These are phyloP conservation scores for Craniophora ligustri DNA, from an alignment of 2,888 invertebrate species.

Conservation along the genomic window DNA sequence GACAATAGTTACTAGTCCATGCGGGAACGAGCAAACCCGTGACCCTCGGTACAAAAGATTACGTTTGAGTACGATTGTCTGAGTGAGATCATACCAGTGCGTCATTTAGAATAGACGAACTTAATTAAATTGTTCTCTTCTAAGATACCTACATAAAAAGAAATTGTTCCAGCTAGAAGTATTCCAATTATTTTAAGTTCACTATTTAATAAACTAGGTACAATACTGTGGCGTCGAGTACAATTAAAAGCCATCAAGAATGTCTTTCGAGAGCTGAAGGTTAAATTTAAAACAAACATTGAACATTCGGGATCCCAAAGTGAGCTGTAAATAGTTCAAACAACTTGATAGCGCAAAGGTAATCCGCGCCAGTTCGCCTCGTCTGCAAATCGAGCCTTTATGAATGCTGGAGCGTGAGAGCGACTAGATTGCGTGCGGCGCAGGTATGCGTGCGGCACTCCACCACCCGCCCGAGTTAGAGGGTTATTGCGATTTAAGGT, in stretches of 20 bases:
- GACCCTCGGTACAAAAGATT: too few relatives aligned
- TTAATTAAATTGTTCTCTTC: background rate
- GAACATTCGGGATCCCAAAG: background rate
- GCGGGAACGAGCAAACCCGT: too few relatives aligned
- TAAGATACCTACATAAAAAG: background rate
- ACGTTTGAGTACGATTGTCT: too few relatives aligned
- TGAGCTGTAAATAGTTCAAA: slow-evolving; percentile 10
- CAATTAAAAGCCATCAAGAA: background rate
- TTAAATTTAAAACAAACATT: background rate
- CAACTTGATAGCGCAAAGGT: slow-evolving; percentile 22
- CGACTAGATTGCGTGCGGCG: slow-evolving; percentile 18
- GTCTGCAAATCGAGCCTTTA: slow-evolving; percentile 39
- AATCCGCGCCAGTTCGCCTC: slow-evolving; percentile 35
- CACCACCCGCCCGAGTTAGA: background rate
- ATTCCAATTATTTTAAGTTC: slow-evolving; percentile 1
- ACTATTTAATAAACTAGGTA: slow-evolving; percentile 1
- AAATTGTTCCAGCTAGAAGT: background rate
- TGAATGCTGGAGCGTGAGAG: slow-evolving; percentile 32
- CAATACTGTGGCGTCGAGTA: background rate
- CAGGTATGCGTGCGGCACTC: background rate
- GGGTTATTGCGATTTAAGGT: background rate
- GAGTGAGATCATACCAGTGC: too few relatives aligned
- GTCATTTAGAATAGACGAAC: too few relatives aligned
- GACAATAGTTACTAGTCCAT: too few relatives aligned
- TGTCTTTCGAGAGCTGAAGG: background rate